Evolutionary conservation across 2,113 vertebrate genomes (phyloP).

Genomic region (Acrocephalus arundinaceus): DNA sequence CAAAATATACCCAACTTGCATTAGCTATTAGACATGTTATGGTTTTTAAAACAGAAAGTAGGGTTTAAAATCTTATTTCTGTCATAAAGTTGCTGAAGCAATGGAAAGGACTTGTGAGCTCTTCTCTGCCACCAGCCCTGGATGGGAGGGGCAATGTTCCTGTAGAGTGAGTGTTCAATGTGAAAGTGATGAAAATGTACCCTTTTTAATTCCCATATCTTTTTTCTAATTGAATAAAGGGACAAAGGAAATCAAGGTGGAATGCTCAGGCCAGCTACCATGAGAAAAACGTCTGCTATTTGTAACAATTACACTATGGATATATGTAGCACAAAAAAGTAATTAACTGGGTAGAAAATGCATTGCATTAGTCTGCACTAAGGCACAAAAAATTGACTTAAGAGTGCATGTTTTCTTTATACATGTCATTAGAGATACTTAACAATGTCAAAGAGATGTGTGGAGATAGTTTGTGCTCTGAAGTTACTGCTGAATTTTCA

Average conservation of each 20-base stretch:
- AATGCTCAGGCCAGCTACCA: not conserved
- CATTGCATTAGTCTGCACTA: not conserved
- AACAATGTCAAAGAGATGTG: not conserved
- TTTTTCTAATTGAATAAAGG: not conserved
- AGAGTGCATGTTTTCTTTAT: not conserved
- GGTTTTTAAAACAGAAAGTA: not conserved
- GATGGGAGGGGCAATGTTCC: not conserved
- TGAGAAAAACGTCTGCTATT: not conserved
- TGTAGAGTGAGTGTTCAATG: accelerated
- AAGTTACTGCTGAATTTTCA: conserved; percentile 14
- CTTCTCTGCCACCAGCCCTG: not conserved
- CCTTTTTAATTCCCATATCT: not conserved
- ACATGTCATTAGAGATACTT: not conserved
- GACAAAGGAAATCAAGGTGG: not conserved
- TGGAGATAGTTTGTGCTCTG: not conserved
- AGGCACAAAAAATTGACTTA: not conserved
- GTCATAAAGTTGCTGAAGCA: not conserved
- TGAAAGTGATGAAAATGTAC: not conserved
- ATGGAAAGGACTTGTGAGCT: not conserved
- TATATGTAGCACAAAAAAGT: not conserved
- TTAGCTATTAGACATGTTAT: not conserved
- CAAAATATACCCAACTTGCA: not conserved
- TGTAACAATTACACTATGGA: not conserved
- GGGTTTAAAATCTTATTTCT: not conserved
- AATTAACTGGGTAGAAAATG: not conserved